phyloP scores from a whole-genome alignment of 1,140 invertebrate species.

The Phymorhynchus buccinoides region DNA sequence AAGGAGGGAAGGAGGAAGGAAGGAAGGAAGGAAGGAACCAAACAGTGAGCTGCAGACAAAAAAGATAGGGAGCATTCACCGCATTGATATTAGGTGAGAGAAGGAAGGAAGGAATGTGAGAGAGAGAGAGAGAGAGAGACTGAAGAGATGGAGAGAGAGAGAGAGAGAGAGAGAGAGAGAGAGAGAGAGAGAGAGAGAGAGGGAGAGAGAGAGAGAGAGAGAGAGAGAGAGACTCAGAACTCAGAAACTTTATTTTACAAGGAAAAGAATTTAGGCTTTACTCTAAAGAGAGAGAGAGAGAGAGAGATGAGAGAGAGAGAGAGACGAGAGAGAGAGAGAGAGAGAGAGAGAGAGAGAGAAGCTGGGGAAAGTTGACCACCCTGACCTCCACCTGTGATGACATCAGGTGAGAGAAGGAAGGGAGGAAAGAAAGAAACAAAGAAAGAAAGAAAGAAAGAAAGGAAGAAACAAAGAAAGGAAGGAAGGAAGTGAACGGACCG shows the following conservation, averaged over 20 bases:
- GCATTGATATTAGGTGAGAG: background rate
- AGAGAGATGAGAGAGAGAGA: too few species aligned
- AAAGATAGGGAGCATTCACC: background rate
- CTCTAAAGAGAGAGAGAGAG: too few species aligned
- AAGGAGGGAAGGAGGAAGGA: background rate
- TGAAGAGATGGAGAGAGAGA: too few species aligned
- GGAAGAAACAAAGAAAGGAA: background rate
- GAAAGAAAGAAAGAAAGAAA: too few species aligned
- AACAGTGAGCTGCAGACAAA: background rate
- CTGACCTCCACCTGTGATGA: background rate
- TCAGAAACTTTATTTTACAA: background rate
- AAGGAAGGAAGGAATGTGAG: background rate
- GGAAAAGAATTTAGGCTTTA: too few species aligned
- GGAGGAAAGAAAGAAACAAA: background rate
- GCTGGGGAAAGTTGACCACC: background rate
- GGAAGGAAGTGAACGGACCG: too few species aligned
- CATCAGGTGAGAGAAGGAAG: background rate
- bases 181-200: constrained; percentile 34
- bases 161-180: constrained; percentile 33
- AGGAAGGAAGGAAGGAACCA: background rate
- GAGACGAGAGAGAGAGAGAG: too few species aligned
- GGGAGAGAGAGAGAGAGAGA: constrained; percentile 16
- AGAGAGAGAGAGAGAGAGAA: background rate
- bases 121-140: too few species aligned
- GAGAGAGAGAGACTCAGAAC: background rate